Percentiles rank a stretch among this genome's conserved stretches.
phyloP scores from a whole-genome alignment of 2,797 vertebrate genomes.

The Vireo griseus region DNA sequence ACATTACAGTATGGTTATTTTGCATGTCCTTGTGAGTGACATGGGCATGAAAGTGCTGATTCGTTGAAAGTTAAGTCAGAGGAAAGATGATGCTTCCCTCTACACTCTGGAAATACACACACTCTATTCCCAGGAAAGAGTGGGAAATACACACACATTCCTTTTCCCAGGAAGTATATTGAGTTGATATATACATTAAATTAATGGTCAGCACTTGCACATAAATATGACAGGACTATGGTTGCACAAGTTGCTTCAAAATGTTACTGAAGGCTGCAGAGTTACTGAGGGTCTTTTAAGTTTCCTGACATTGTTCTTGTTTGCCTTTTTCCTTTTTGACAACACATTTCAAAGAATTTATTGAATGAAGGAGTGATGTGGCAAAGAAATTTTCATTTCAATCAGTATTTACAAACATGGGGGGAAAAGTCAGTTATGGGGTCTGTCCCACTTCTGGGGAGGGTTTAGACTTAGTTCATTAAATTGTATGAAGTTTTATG shows the following conservation, averaged over 20 bases:
- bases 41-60: rapidly evolving
- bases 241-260: not conserved
- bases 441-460: not conserved
- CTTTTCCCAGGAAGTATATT: not conserved
- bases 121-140: too few species aligned
- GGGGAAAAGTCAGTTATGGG: not conserved
- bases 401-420: not conserved
- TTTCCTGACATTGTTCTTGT: not conserved
- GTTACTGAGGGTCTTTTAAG: not conserved
- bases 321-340: not conserved
- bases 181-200: not conserved
- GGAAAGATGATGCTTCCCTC: not conserved
- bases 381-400: not conserved
- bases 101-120: not conserved
- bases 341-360: not conserved
- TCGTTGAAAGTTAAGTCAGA: not conserved
- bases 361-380: not conserved
- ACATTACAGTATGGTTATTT: not conserved
- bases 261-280: not conserved
- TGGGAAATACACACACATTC: too few species aligned
- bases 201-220: not conserved
- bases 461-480: not conserved
- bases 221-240: not conserved
- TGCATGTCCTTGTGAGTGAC: rapidly evolving
- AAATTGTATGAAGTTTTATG: not conserved